phyloP scores from a whole-genome alignment of 92 coral and sea anemone genomes.

The Epizoanthus stellaris region DNA sequence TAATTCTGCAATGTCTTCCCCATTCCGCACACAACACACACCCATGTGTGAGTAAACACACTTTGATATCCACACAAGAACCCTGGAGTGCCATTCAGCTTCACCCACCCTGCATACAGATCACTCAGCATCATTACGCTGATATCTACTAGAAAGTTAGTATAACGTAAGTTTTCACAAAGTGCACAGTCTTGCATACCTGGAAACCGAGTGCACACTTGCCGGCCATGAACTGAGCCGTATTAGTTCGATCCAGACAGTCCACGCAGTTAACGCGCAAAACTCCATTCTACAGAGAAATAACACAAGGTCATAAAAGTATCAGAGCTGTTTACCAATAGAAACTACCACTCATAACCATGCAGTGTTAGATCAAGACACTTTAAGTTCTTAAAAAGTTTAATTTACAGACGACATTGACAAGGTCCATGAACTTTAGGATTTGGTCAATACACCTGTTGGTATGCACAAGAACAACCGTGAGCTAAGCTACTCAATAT shows the following conservation, averaged over 20 bases:
- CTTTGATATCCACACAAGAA: too few species aligned
- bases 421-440: neutral
- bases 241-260: conserved; percentile 98
- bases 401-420: neutral
- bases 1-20: too few species aligned
- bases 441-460: neutral
- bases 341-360: neutral
- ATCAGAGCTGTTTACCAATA: too few species aligned
- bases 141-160: neutral
- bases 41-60: too few species aligned
- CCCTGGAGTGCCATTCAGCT: too few species aligned
- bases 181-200: conserved; percentile 45
- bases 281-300: conserved; percentile 76
- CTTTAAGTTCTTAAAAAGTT: neutral
- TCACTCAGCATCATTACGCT: neutral
- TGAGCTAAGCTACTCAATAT: too few species aligned
- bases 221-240: conserved; percentile 99
- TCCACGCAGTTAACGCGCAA: conserved; percentile 97
- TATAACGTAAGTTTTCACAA: neutral
- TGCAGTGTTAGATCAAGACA: neutral
- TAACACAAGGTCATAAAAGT: neutral
- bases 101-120: neutral
- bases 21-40: too few species aligned
- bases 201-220: conserved; percentile 97
- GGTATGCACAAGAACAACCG: too few species aligned